These are phyloP conservation scores for Fragum fragum DNA, from an alignment of 2,888 invertebrate species.

Conservation along the genomic window DNA sequence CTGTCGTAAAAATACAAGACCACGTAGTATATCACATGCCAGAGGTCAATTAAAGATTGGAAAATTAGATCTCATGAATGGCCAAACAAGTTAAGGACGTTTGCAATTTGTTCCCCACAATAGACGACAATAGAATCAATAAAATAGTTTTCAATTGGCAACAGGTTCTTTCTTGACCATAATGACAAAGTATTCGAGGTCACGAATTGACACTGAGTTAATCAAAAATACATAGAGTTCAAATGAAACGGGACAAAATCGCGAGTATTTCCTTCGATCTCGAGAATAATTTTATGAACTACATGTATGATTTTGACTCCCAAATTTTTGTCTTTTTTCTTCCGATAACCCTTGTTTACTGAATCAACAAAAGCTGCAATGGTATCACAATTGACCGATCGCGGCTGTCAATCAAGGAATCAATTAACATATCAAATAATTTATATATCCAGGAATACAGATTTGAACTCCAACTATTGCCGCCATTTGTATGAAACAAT, in stretches of 20 bases:
- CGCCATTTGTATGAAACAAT: too few relatives aligned
- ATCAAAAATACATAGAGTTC: constrained; percentile 23
- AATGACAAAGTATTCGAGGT: constrained; percentile 21
- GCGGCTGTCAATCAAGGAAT: too few relatives aligned
- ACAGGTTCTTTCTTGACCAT: constrained; percentile 7
- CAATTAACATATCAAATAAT: too few relatives aligned
- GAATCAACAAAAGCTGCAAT: too few relatives aligned
- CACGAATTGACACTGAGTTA: constrained; percentile 19
- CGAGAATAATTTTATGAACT: too few relatives aligned
- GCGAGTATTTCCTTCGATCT: background rate
- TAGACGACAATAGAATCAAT: background rate
- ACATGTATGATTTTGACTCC: too few relatives aligned
- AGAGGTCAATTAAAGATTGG: constrained; percentile 1
- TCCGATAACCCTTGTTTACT: too few relatives aligned
- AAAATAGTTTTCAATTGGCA: background rate
- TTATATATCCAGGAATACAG: too few relatives aligned
- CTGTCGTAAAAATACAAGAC: too few relatives aligned
- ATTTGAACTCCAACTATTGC: too few relatives aligned
- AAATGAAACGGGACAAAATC: constrained; percentile 1
- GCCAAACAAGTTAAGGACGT: background rate
- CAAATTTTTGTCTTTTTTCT: too few relatives aligned
- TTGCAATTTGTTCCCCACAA: background rate
- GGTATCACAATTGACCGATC: too few relatives aligned
- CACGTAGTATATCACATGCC: background rate
- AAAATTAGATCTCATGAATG: background rate